Evolutionary conservation across 2,888 invertebrate genomes (phyloP), one percentile per base, ranked within the genome.

Genomic region (Polyommatus icarus): DNA sequence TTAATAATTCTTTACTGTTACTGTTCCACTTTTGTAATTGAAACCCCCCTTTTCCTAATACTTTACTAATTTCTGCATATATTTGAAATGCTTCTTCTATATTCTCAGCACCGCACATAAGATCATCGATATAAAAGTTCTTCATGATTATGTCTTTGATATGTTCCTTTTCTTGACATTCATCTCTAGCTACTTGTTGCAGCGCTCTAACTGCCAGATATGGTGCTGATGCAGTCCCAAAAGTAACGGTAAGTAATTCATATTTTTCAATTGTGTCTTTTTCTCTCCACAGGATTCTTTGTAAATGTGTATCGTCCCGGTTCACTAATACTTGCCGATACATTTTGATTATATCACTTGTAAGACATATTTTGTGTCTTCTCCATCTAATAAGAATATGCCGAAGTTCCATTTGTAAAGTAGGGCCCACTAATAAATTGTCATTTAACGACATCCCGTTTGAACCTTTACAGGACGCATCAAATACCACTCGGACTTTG

Each of bases 381-480:
- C 59, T 59, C 59, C 59, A 59, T 59, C 59, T 59, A 6, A 59
- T 59, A n/a, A 57, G 12, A 81, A 78, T 6, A 75, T 76, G 72
- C 79, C 59, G n/a, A n/a, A 59, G 59, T 67, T 80, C 80, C 20
- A 36, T 36, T 54, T 82, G 82, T 18, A 82, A 29, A 1, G 78
- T 78, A 1, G 81, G 81, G 24, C 82, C 81, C 3, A 80, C 77
- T 77, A 81, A 78, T 20, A 82, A 77, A 7, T 24, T 40, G 18
- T 81, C 79, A 71, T 82, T 82, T 20, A 81, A 54, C 0, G 82
- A 82, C n/a, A 20, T 59, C 20, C 59, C n/a, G 8, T 59, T 59
- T 20, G n/a, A n/a, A 8, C 59, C 59, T 20, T 59, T 59, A 12
- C 57, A 57, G 0, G 82, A 83, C 5, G 80, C 82, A 76, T 83